Conservation (phyloP, 37 sponge, comb jelly and placozoan species). For the Hexactinellida sp. region DNA sequence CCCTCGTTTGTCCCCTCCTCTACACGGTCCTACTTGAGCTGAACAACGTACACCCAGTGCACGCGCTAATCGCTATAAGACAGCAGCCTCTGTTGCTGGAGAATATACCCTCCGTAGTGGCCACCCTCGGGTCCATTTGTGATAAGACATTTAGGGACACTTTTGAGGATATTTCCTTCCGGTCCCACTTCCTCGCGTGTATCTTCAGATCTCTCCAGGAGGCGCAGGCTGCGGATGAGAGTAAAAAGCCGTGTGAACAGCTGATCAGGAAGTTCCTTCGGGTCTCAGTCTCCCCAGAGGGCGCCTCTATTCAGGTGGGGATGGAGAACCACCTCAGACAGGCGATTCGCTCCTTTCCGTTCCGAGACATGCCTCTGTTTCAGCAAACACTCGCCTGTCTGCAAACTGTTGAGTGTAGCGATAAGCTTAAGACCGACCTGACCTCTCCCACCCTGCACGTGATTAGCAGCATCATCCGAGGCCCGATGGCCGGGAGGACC, state of each 20-base stretch:
- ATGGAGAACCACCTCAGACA: slow-evolving; percentile 18
- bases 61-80: neutral
- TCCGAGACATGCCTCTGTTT: slow-evolving; percentile 9
- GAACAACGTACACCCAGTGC: neutral
- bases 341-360: slow-evolving; percentile 18
- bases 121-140: neutral
- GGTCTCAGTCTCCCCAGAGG: neutral
- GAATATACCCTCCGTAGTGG: neutral
- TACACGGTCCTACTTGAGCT: neutral
- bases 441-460: slow-evolving; percentile 1
- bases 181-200: neutral
- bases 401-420: neutral
- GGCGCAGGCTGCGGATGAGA: neutral
- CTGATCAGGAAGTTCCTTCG: neutral
- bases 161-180: neutral
- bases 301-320: neutral
- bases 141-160: neutral
- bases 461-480: neutral
- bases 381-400: neutral
- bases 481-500: neutral
- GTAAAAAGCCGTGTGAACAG: neutral
- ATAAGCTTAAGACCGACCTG: neutral
- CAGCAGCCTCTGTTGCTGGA: neutral
- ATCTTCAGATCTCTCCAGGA: neutral
- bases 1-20: neutral